phyloP scores from a whole-genome alignment of 2,888 invertebrate genomes.

The Cantharis lateralis region DNA sequence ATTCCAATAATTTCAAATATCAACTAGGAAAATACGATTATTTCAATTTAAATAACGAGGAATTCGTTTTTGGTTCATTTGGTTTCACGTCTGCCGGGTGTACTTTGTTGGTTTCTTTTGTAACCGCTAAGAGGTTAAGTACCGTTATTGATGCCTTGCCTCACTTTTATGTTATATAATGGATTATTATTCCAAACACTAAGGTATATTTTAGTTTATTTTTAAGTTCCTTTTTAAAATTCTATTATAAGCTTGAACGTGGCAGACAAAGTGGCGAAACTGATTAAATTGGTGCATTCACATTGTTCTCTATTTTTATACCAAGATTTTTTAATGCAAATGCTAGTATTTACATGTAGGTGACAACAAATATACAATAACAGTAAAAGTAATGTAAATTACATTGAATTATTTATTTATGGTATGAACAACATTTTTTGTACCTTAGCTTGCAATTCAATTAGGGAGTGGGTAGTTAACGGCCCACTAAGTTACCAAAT shows the following conservation, averaged over 20 bases:
- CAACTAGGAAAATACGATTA: neutral
- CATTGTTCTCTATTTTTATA: neutral
- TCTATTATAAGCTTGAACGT: neutral
- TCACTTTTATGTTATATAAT: neutral
- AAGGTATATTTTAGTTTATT: neutral
- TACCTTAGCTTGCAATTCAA: neutral
- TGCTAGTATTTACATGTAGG: neutral
- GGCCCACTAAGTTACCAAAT: neutral
- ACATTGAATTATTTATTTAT: neutral
- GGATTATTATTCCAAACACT: neutral
- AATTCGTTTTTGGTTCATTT: neutral
- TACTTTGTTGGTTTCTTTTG: neutral
- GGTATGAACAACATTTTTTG: slow-evolving; percentile 1
- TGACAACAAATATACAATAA: neutral
- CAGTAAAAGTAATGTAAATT: neutral
- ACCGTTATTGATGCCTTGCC: neutral
- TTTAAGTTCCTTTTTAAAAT: neutral
- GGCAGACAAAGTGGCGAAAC: neutral
- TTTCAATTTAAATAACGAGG: neutral
- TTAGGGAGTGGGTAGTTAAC: neutral
- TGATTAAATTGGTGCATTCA: neutral
- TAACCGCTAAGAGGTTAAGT: neutral
- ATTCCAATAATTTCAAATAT: neutral
- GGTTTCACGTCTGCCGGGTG: neutral
- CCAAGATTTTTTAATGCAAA: neutral